Evolutionary conservation across 1,140 invertebrate species (phyloP).

Genomic region (Drosophila setifemur): DNA sequence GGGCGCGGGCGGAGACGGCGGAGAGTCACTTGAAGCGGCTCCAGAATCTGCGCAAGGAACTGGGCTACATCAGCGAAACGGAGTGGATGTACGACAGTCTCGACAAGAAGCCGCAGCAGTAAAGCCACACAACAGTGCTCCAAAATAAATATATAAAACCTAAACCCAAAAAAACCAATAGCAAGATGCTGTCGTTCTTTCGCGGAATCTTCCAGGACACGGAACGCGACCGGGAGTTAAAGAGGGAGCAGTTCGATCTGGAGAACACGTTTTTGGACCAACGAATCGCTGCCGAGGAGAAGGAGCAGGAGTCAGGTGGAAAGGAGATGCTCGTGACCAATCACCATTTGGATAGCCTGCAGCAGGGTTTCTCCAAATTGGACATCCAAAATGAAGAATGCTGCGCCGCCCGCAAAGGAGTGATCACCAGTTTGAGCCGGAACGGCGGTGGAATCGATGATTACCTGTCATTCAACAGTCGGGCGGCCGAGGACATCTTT

Average conservation of each 20-base stretch:
- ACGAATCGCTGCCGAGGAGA: conserved; percentile 6
- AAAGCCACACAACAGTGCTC: not conserved
- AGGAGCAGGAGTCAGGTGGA: not conserved
- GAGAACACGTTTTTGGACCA: conserved; percentile 61
- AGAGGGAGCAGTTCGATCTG: conserved; percentile 55
- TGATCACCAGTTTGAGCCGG: conserved; percentile 43
- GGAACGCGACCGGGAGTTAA: conserved; percentile 4
- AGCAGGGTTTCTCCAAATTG: not conserved
- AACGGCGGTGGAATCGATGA: conserved; percentile 47
- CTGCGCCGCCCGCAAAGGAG: conserved; percentile 33
- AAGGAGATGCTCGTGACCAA: conserved; percentile 6
- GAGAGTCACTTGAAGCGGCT: conserved; percentile 86
- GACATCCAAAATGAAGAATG: not conserved
- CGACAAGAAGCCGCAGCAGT: conserved; percentile 63
- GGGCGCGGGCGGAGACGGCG: conserved; percentile 49
- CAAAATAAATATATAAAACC: not conserved
- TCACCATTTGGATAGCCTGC: no score
- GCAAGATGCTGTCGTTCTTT: conserved; percentile 1
- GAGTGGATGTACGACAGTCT: conserved; percentile 87
- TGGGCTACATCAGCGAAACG: conserved; percentile 87
- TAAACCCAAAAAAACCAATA: not conserved
- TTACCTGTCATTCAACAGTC: conserved; percentile 31
- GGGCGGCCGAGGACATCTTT: conserved; percentile 12
- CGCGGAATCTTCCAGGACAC: not conserved
- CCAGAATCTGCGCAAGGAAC: conserved; percentile 86